Conservation (phyloP, 2,888 invertebrate genomes). For the Alitta virens region DNA sequence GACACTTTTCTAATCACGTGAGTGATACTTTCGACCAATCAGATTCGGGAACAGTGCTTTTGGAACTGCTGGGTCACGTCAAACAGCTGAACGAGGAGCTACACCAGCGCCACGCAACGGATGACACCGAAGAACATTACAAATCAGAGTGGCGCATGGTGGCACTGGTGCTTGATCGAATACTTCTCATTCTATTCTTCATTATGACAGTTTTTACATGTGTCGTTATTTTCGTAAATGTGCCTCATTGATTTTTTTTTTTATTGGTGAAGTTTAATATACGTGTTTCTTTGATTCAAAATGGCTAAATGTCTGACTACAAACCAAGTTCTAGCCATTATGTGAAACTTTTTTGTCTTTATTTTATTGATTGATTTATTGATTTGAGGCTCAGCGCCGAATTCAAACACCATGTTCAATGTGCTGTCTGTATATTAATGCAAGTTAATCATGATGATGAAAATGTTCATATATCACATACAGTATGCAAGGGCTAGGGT, state of each 20-base stretch:
- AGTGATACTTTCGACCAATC: neutral
- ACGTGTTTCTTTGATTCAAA: too few relatives aligned
- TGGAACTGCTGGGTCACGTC: conserved; percentile 27
- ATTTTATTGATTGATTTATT: too few relatives aligned
- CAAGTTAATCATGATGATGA: too few relatives aligned
- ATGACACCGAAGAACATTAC: conserved; percentile 24
- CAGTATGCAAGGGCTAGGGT: too few relatives aligned
- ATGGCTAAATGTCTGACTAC: too few relatives aligned
- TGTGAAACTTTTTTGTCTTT: too few relatives aligned
- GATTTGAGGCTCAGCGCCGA: too few relatives aligned
- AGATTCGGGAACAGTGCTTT: conserved; percentile 10
- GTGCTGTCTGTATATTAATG: too few relatives aligned
- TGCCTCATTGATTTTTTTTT: conserved; percentile 15
- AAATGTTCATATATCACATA: too few relatives aligned
- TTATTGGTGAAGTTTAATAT: too few relatives aligned
- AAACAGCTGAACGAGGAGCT: conserved; percentile 27
- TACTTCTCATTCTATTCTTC: conserved; percentile 28
- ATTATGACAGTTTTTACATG: conserved; percentile 26
- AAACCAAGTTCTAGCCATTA: too few relatives aligned
- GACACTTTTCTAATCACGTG: neutral
- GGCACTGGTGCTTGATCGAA: conserved; percentile 29
- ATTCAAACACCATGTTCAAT: too few relatives aligned
- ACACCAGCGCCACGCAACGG: conserved; percentile 21
- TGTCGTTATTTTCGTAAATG: conserved; percentile 27
- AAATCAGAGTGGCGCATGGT: conserved; percentile 32